Evolutionary conservation across 2,888 invertebrate species (phyloP).

Genomic region (Rutpela maculata): DNA sequence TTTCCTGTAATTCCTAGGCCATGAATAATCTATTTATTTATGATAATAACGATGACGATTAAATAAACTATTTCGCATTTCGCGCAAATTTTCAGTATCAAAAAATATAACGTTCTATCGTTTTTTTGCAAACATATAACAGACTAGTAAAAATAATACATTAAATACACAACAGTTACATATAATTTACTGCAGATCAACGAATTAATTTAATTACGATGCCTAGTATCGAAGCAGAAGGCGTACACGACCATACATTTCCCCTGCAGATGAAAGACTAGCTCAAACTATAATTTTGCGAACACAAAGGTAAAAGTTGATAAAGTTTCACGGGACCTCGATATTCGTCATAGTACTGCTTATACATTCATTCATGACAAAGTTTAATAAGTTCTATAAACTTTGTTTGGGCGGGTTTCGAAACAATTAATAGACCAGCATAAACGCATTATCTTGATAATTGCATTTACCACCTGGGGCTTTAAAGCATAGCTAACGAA

Average conservation of each 20-base stretch:
- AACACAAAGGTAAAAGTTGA: slow-evolving; percentile 1
- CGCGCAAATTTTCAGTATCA: too few relatives aligned
- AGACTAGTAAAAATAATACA: too few relatives aligned
- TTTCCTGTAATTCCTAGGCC: too few relatives aligned
- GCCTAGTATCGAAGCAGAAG: background rate
- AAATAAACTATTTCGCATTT: too few relatives aligned
- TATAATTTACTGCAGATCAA: too few relatives aligned
- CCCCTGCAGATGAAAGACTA: background rate
- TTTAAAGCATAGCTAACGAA: background rate
- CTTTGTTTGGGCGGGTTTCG: background rate
- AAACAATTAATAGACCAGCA: background rate
- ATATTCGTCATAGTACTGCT: background rate
- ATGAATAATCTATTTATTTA: too few relatives aligned
- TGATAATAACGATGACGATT: too few relatives aligned
- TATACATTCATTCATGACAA: background rate
- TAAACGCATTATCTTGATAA: background rate
- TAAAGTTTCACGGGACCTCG: background rate
- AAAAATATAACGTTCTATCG: too few relatives aligned
- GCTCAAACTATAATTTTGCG: background rate
- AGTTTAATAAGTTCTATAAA: background rate
- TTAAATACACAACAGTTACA: too few relatives aligned
- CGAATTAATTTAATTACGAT: background rate
- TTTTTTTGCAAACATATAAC: too few relatives aligned
- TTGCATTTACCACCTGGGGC: background rate
- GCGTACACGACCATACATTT: background rate